Conservation (phyloP, 2,113 vertebrate genomes). For the Aptenodytes forsteri region DNA sequence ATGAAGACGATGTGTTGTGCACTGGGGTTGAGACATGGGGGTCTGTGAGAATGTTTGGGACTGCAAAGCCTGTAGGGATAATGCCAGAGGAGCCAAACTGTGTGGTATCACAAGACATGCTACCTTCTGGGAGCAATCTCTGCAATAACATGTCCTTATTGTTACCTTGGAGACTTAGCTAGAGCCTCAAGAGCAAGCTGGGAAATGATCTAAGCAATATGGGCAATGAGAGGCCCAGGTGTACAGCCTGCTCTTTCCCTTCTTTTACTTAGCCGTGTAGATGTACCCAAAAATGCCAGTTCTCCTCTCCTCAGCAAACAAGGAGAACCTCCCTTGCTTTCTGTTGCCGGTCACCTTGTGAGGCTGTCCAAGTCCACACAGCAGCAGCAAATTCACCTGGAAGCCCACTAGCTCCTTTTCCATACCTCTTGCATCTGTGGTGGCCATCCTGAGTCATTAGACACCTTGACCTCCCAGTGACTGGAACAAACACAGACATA, state of each 20-base stretch:
- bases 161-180: not conserved
- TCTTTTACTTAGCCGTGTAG: not conserved
- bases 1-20: not conserved
- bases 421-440: not conserved
- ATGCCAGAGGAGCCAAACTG: not conserved
- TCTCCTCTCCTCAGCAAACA: not conserved
- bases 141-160: not conserved
- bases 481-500: not conserved
- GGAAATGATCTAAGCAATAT: not conserved
- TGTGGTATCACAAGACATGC: not conserved
- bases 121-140: not conserved
- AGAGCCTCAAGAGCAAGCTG: not conserved
- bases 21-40: not conserved
- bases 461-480: not conserved
- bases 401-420: not conserved
- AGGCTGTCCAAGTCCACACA: not conserved
- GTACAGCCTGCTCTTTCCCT: not conserved
- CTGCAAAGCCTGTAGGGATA: not conserved
- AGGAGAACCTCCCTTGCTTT: not conserved
- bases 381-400: not conserved
- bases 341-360: not conserved
- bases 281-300: not conserved
- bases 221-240: not conserved
- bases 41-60: not conserved
- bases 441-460: not conserved